Evolutionary conservation across 2,888 invertebrate species (phyloP).

Genomic region (Tetanocera ferruginea): DNA sequence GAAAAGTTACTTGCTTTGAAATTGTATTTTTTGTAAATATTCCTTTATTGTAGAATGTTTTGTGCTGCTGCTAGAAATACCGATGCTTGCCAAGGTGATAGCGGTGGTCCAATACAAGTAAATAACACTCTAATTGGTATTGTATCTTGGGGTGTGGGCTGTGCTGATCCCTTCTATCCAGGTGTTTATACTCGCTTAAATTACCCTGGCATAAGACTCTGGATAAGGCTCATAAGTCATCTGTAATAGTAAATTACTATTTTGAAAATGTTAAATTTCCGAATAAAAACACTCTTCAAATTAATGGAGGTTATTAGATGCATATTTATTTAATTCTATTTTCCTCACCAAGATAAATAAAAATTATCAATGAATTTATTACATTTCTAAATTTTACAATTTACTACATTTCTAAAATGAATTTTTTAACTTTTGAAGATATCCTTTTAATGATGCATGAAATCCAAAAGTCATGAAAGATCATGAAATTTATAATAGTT

Average conservation of each 20-base stretch:
- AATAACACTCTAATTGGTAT: slow-evolving; percentile 61
- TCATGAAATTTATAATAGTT: too few relatives aligned
- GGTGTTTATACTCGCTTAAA: slow-evolving; percentile 64
- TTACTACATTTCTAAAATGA: too few relatives aligned
- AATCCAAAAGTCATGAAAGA: too few relatives aligned
- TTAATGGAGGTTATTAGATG: too few relatives aligned
- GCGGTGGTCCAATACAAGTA: slow-evolving; percentile 62
- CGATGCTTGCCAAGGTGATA: slow-evolving; percentile 67
- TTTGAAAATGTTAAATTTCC: too few relatives aligned
- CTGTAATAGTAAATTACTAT: slow-evolving; percentile 55
- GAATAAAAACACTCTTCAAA: too few relatives aligned
- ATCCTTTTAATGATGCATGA: too few relatives aligned
- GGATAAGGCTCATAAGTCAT: slow-evolving; percentile 61
- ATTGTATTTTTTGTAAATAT: background rate
- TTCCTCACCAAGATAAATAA: too few relatives aligned
- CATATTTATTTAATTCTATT: too few relatives aligned
- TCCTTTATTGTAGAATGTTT: slow-evolving; percentile 58
- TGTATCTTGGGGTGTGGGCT: slow-evolving; percentile 67
- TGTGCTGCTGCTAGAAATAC: slow-evolving; percentile 63
- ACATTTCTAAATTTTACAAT: too few relatives aligned
- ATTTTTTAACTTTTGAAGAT: too few relatives aligned
- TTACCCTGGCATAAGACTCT: slow-evolving; percentile 61
- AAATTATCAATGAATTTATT: too few relatives aligned
- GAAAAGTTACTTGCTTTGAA: background rate
- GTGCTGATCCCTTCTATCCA: slow-evolving; percentile 65